These are phyloP conservation scores for Drosophila pallidifrons DNA, from an alignment of 1,140 invertebrate species.

Conservation along the genomic window DNA sequence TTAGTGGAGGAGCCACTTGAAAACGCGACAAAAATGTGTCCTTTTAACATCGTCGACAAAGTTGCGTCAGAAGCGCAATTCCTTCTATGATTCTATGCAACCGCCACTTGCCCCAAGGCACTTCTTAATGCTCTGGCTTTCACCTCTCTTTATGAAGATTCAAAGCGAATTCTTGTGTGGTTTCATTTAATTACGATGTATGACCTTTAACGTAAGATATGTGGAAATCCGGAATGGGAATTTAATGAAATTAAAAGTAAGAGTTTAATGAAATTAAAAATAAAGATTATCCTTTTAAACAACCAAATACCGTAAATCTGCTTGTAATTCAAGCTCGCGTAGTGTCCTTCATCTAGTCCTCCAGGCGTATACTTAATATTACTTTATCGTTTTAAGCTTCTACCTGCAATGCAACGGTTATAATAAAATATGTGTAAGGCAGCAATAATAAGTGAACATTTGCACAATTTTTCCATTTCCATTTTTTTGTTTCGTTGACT, in stretches of 20 bases:
- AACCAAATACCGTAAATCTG: too few relatives aligned
- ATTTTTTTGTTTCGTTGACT: not conserved
- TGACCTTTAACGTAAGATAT: not conserved
- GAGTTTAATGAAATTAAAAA: not conserved
- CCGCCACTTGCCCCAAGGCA: conserved; percentile 7
- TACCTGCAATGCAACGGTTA: too few relatives aligned
- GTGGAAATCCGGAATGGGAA: not conserved
- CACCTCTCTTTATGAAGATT: conserved; percentile 1
- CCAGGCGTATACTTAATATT: too few relatives aligned
- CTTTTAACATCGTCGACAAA: conserved; percentile 27
- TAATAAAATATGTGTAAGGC: not conserved
- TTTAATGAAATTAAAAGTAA: not conserved
- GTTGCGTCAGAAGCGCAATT: conserved; percentile 8
- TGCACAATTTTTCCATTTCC: not conserved
- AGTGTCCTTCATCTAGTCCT: too few relatives aligned
- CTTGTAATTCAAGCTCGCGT: too few relatives aligned
- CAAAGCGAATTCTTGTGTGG: conserved; percentile 2
- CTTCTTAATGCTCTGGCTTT: not conserved
- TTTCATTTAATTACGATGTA: not conserved
- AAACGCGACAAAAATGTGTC: conserved; percentile 32
- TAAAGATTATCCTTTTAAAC: too few relatives aligned
- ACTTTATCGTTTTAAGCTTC: too few relatives aligned
- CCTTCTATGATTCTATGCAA: conserved; percentile 6
- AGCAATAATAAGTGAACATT: not conserved
- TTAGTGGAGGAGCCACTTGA: conserved; percentile 24